Evolutionary conservation across 2,888 invertebrate species (phyloP), one percentile per base, ranked within the genome.

Genomic region (Luperina testacea): DNA sequence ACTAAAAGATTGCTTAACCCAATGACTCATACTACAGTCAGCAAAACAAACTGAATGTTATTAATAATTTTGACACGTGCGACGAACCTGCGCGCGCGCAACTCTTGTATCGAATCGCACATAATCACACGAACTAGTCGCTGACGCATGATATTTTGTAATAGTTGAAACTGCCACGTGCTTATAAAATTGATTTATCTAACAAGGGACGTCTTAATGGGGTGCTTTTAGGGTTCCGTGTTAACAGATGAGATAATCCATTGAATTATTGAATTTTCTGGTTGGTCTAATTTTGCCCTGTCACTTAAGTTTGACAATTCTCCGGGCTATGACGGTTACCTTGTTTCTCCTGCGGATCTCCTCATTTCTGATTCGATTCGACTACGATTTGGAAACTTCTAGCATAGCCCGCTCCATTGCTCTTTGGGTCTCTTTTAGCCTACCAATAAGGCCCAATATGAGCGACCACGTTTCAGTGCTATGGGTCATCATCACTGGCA

Each of bases 21-120:
- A 1, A 38, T 74, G 74, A 81, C 17, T 85, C 82, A 72, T 53
- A 11, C 6, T 20, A 75, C 51, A 75, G 68, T 80, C 80, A 80
- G 76, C 80, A 74, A 83, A 77, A 80, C 61, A 74, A 61, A 74
- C 48, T 7, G 17, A 38, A 73, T 59, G 61, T 72, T 69, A 72
- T 83, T 80, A 76, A 87, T 76, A 72, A 65, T 74, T 63, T 63
- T 27, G 64, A 80, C 87, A 85, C 84, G 84, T 87, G 84, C 84
- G 59, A 83, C 64, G 27, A 63, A 45, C 15, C 27, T 63, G 57
- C 51, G 76, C 76, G 27, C 68, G 68, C 76, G 87, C 80, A 61
- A 13, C 15, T 51, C 5, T 70, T 53, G 64, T 76, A n/a, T 65
- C 84, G 76, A 86, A 85, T 86, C 75, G 71, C 61, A 32, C 32